These are phyloP conservation scores for Chlorocebus sabaeus DNA, from an alignment of 2,113 vertebrate species.

Conservation along the genomic window DNA sequence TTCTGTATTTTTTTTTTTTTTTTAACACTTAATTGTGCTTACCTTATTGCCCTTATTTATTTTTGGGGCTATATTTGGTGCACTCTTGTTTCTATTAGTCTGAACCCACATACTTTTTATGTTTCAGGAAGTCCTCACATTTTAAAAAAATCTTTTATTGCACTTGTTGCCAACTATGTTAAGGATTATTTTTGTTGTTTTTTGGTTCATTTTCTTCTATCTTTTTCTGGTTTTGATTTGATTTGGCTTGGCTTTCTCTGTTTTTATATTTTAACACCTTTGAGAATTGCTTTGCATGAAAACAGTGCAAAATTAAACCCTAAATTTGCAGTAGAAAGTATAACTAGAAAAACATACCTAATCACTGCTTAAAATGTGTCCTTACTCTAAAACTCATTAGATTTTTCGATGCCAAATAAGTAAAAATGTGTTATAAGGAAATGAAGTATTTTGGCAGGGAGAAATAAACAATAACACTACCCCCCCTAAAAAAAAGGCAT, in stretches of 20 bases:
- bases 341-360: not conserved
- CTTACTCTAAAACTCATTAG: not conserved
- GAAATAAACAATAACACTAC: not conserved
- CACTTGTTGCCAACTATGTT: not conserved
- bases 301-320: not conserved
- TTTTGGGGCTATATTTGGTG: not conserved
- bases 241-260: not conserved
- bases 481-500: accelerated
- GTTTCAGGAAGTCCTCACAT: not conserved
- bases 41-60: not conserved
- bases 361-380: not conserved
- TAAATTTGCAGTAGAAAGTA: not conserved
- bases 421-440: not conserved
- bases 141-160: not conserved
- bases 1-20: not conserved
- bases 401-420: not conserved
- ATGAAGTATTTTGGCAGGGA: not conserved
- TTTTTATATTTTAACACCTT: not conserved
- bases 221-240: not conserved
- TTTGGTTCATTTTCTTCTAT: not conserved
- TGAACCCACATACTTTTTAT: not conserved
- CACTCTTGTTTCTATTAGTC: not conserved
- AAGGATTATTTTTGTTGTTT: not conserved
- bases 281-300: not conserved
- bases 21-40: not conserved